Conservation (phyloP, 2,888 invertebrate species). For the Lasius fuliginosus region DNA sequence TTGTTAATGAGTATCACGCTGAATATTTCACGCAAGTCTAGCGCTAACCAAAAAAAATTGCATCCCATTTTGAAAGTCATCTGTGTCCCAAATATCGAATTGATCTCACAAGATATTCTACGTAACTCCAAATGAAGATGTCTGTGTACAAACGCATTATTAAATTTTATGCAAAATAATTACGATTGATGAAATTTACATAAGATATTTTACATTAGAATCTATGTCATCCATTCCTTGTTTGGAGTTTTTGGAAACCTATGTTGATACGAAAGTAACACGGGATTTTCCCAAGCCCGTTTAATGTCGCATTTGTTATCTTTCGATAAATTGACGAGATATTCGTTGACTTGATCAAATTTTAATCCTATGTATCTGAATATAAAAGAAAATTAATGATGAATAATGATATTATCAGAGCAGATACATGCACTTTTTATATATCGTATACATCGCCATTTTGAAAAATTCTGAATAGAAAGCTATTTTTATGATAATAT, state of each 20-base stretch:
- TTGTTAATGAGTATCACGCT: not conserved
- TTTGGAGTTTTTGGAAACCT: not conserved
- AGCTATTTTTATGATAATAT: not conserved
- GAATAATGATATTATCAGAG: not conserved
- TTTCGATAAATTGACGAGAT: not conserved
- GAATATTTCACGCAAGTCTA: not conserved
- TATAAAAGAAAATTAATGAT: not conserved
- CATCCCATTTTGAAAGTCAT: constrained; percentile 18
- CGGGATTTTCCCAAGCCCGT: not conserved
- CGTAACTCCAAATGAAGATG: constrained; percentile 23
- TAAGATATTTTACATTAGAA: not conserved
- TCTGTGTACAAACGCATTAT: not conserved
- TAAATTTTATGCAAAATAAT: not conserved
- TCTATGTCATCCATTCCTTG: not conserved
- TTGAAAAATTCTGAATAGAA: not conserved
- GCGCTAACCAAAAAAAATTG: not conserved
- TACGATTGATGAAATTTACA: not conserved
- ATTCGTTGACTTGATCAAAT: constrained; percentile 13
- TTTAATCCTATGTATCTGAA: constrained; percentile 10
- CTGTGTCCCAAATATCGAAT: constrained; percentile 7
- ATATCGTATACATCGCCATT: not conserved
- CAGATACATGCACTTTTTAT: not conserved
- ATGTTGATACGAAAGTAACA: not conserved
- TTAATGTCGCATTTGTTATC: not conserved
- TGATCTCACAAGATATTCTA: constrained; percentile 8